Conservation (phyloP, 2,113 vertebrate genomes). For the Apaloderma vittatum region DNA sequence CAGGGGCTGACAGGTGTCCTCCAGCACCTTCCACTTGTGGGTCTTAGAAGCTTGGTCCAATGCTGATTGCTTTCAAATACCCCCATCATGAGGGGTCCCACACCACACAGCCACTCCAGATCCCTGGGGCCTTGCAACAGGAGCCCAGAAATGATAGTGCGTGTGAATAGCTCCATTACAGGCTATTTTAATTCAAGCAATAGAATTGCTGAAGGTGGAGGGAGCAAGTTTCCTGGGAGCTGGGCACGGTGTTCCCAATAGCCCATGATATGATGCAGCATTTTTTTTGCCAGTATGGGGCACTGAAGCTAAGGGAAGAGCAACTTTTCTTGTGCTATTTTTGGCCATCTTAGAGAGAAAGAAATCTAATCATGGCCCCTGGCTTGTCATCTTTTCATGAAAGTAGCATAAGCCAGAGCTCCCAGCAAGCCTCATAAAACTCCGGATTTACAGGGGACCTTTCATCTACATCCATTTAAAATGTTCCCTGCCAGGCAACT, state of each 20-base stretch:
- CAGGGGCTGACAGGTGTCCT: neutral
- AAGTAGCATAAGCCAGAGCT: slow-evolving; percentile 57
- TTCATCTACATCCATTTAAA: slow-evolving; percentile 75
- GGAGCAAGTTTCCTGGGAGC: neutral
- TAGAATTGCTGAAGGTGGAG: neutral
- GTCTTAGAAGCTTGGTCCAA: neutral
- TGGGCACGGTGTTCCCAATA: neutral
- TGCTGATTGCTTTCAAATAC: neutral
- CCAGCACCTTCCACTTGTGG: neutral
- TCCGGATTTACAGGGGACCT: slow-evolving; percentile 65
- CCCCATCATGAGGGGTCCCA: neutral
- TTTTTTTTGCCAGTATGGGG: neutral
- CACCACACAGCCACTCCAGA: neutral
- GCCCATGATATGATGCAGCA: slow-evolving; percentile 28
- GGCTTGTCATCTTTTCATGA: slow-evolving; percentile 74
- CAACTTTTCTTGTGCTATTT: slow-evolving; percentile 69
- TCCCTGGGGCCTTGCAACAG: neutral
- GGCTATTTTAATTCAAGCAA: neutral
- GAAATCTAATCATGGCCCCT: slow-evolving; percentile 68
- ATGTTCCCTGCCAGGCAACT: slow-evolving; percentile 66
- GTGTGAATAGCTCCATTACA: neutral
- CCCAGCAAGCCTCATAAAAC: slow-evolving; percentile 67
- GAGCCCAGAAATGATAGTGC: neutral
- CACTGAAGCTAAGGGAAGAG: slow-evolving; percentile 31
- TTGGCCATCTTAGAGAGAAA: slow-evolving; percentile 44